These are phyloP conservation scores for Copidosoma aretas DNA, from an alignment of 2,888 invertebrate species.

Conservation along the genomic window DNA sequence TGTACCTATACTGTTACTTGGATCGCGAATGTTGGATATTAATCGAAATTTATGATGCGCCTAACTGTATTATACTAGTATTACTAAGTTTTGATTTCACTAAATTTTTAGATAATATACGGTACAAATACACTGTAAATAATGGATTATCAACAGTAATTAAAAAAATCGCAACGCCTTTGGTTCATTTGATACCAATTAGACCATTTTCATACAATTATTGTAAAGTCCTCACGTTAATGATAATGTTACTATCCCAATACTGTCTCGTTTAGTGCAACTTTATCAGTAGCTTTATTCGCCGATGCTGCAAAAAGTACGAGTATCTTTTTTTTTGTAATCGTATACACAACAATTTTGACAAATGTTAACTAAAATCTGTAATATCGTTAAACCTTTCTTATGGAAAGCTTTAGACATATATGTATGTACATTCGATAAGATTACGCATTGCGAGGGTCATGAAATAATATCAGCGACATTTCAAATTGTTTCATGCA, in stretches of 20 bases:
- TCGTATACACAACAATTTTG: too few species aligned
- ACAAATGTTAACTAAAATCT: too few species aligned
- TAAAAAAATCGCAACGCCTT: neutral
- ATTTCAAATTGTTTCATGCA: neutral
- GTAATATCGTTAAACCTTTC: too few species aligned
- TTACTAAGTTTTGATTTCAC: conserved; percentile 32
- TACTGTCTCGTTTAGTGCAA: too few species aligned
- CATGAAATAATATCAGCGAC: neutral
- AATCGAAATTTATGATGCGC: conserved; percentile 30
- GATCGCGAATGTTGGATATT: conserved; percentile 25
- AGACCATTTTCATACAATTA: neutral
- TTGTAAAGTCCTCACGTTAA: too few species aligned
- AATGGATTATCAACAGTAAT: conserved; percentile 8
- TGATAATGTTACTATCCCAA: too few species aligned
- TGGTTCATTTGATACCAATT: neutral
- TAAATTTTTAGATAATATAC: conserved; percentile 21
- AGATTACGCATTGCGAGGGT: too few species aligned
- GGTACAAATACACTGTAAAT: conserved; percentile 29
- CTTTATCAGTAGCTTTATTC: too few species aligned
- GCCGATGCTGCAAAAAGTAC: too few species aligned
- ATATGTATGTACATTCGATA: too few species aligned
- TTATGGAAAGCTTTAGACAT: too few species aligned
- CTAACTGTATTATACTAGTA: conserved; percentile 34
- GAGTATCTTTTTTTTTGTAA: too few species aligned
- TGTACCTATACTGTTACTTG: conserved; percentile 26